phyloP scores from a whole-genome alignment of 2,113 vertebrate genomes.

The Cottus gobio region DNA sequence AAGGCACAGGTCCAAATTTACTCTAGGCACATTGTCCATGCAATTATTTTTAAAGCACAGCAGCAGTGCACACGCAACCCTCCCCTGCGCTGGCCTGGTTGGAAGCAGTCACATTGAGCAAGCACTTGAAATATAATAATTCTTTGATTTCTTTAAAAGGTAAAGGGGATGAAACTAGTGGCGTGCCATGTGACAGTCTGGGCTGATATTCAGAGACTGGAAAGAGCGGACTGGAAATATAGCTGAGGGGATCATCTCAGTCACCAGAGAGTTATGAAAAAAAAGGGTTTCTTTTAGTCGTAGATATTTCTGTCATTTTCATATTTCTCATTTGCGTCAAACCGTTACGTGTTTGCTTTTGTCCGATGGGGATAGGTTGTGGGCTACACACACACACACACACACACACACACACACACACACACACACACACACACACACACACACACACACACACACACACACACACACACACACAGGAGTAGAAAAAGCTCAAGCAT shows the following conservation, averaged over 20 bases:
- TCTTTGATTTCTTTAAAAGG: conserved; percentile 2
- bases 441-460: neutral
- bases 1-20: conserved; percentile 55
- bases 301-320: conserved; percentile 33
- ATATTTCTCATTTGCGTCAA: conserved; percentile 21
- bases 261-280: conserved; percentile 18
- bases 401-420: neutral
- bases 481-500: conserved; percentile 20
- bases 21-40: conserved; percentile 38
- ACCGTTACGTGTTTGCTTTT: conserved; percentile 35
- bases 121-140: neutral
- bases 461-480: neutral
- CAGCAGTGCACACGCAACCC: conserved; percentile 12
- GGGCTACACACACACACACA: neutral
- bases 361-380: conserved; percentile 31
- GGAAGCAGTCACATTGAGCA: neutral
- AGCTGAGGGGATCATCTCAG: conserved; percentile 30
- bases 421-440: neutral
- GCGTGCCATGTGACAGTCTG: conserved; percentile 33
- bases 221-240: conserved; percentile 24
- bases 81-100: neutral
- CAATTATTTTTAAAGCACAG: conserved; percentile 28
- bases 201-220: conserved; percentile 18
- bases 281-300: neutral
- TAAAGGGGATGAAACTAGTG: conserved; percentile 1